Percentiles rank a stretch among this genome's conserved stretches.
phyloP scores from a whole-genome alignment of 2,113 vertebrate species.

The Neolamprologus toae region DNA sequence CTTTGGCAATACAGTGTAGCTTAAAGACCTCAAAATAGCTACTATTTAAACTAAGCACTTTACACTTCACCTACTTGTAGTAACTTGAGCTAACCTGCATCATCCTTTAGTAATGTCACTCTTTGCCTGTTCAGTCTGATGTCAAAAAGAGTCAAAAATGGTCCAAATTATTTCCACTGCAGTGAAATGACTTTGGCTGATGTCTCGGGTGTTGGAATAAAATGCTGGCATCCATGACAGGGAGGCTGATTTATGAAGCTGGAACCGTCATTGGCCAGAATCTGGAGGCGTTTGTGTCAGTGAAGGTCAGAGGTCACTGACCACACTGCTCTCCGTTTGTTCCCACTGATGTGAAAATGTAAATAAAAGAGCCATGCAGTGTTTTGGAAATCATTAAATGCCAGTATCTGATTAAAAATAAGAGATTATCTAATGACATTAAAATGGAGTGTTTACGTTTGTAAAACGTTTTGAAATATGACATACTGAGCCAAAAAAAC shows the following conservation, averaged over 20 bases:
- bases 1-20: neutral
- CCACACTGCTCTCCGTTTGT: neutral
- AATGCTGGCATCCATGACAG: neutral
- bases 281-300: neutral
- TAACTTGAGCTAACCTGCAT: neutral
- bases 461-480: neutral
- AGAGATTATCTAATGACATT: neutral
- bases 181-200: neutral
- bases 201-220: neutral
- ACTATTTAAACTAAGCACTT: neutral
- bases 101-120: neutral
- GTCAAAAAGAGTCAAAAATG: neutral
- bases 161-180: neutral
- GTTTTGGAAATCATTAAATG: neutral
- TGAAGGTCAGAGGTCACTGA: neutral
- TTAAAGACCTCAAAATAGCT: neutral
- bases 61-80: neutral
- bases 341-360: neutral
- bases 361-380: neutral
- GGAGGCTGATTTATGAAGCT: neutral
- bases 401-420: neutral
- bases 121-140: neutral
- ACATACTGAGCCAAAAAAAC: neutral
- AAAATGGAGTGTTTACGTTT: neutral
- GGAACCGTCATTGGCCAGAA: neutral